These are phyloP conservation scores for Pygathrix nemaeus DNA, from an alignment of 2,113 vertebrate species.

Conservation along the genomic window DNA sequence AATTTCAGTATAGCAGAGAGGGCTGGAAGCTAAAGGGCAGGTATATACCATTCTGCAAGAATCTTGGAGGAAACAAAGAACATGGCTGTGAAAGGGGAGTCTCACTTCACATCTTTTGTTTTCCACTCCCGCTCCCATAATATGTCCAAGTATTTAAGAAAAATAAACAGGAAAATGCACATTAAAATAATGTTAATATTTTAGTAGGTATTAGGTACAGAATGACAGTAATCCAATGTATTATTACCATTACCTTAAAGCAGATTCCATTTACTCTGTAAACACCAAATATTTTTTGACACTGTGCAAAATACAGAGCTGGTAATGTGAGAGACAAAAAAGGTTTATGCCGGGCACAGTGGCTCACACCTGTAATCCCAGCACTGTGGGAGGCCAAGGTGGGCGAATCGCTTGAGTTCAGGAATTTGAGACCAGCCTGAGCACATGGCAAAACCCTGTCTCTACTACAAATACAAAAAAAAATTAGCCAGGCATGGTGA, in stretches of 20 bases:
- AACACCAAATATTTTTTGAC: neutral
- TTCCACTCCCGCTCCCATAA: neutral
- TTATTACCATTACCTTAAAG: neutral
- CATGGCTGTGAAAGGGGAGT: neutral
- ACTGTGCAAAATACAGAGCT: neutral
- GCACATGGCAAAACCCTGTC: too few relatives aligned
- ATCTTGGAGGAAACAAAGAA: neutral
- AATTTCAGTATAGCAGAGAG: neutral
- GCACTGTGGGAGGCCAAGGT: too few relatives aligned
- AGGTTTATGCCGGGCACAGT: neutral
- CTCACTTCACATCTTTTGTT: neutral
- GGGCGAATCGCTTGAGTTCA: too few relatives aligned
- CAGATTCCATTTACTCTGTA: neutral
- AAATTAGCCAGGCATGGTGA: too few relatives aligned
- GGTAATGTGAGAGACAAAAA: neutral
- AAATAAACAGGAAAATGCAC: neutral
- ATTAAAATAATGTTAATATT: neutral
- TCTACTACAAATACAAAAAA: too few relatives aligned
- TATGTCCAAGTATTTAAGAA: neutral
- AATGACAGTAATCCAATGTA: neutral
- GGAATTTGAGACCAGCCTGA: too few relatives aligned
- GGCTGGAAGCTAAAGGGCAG: neutral
- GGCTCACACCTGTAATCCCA: too few relatives aligned
- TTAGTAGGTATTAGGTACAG: neutral
- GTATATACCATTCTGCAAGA: neutral